Percentiles rank a stretch among this genome's conserved stretches.
Conservation (phyloP, 2,113 vertebrate species). For the Phrynosoma platyrhinos region DNA sequence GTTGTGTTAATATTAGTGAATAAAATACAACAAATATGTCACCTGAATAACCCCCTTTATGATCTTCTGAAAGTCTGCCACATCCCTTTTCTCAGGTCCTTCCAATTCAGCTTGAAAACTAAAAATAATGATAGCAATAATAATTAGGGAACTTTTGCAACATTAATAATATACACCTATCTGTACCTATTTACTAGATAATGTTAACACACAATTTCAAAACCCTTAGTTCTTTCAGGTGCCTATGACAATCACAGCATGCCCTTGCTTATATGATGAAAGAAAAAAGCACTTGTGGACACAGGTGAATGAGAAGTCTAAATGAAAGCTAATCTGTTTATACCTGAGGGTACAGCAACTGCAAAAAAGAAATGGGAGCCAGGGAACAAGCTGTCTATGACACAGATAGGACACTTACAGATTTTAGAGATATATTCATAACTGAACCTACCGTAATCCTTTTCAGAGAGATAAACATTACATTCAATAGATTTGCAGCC, state of each 20-base stretch:
- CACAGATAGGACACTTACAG: background rate
- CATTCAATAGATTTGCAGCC: background rate
- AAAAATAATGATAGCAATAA: constrained; percentile 50
- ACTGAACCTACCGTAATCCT: no score
- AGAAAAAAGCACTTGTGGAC: background rate
- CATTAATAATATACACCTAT: background rate
- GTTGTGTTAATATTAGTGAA: background rate
- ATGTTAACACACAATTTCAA: background rate
- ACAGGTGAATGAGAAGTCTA: background rate
- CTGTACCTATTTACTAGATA: background rate
- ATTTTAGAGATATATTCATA: background rate
- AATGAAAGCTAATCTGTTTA: constrained; percentile 3
- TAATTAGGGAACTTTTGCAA: constrained; percentile 1
- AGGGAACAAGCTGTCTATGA: background rate
- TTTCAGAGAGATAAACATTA: background rate
- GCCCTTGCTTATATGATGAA: background rate
- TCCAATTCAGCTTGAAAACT: constrained; percentile 67
- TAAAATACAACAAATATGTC: background rate
- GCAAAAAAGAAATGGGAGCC: background rate
- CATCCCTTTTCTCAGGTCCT: constrained; percentile 22
- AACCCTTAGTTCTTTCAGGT: background rate
- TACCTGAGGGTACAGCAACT: background rate
- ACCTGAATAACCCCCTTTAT: constrained; percentile 68
- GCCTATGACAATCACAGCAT: constrained; percentile 26
- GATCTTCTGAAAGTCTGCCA: constrained; percentile 35